A percentile compares a stretch with the other conserved stretches of the same genome.
Evolutionary conservation across 2,888 invertebrate species (phyloP).

Genomic region (Agrotis clavis): DNA sequence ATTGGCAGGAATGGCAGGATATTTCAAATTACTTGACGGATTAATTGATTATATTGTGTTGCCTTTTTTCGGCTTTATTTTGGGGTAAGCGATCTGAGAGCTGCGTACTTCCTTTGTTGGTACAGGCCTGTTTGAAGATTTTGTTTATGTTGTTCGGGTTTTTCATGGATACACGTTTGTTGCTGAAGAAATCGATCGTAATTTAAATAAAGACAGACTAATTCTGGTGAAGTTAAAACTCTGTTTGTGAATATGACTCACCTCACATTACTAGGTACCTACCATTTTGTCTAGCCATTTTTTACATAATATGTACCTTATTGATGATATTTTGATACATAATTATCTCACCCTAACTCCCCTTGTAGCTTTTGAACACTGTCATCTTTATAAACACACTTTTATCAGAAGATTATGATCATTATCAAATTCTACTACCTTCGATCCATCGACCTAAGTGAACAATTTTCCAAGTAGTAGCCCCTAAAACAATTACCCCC

Average conservation of each 20-base stretch:
- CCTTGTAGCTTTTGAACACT: background rate
- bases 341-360: no score
- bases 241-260: background rate
- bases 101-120: background rate
- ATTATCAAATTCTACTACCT: background rate
- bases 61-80: constrained; percentile 3
- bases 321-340: no score
- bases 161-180: background rate
- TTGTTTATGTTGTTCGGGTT: background rate
- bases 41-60: constrained; percentile 16
- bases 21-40: constrained; percentile 27
- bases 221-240: background rate
- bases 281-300: no score
- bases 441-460: constrained; percentile 26
- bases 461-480: constrained; percentile 18
- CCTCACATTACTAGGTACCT: no score
- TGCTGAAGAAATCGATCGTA: background rate
- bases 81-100: background rate
- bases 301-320: no score
- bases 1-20: constrained; percentile 11
- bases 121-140: background rate
- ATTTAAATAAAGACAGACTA: background rate
- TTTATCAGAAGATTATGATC: background rate
- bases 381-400: background rate
- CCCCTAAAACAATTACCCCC: constrained; percentile 49